Base-by-base conservation (phyloP, 2,888 invertebrate species). In the Nomada hirtipes region DNA sequence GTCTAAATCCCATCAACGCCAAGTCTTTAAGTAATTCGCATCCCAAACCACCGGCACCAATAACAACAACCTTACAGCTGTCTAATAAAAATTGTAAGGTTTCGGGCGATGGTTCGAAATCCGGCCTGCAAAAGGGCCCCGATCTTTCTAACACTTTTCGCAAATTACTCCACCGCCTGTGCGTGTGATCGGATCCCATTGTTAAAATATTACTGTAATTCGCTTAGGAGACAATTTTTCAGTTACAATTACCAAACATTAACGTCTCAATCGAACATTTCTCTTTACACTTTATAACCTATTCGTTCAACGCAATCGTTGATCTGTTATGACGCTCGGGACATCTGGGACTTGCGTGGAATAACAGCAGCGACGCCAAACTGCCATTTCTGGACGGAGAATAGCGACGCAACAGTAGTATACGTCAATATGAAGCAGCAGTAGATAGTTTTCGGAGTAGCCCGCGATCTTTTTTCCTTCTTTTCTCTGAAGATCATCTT, bases 21-120 rank as follows among this genome's bases (percentile, higher is more conserved):
- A 99, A 94, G 94, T 99, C 97, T 94, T 99, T 99, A 0, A 99
- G 95, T 36, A 99, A 94, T 94, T 99, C 99, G 95, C 99, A 99
- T 18, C 99, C 99, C 61, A 99, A 95, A 2, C 99, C 99, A 50
- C 99, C 99, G 74, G 99, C 99, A 18, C 99, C 99, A 86, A 98
- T 96, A 4, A 98, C 96, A 52, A 99, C 95, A 50, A 99, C 95
- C 94, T 97, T 97, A 93, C 98, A 98, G n/a, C 96, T 96, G 76
- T 97, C 96, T 94, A 97, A 96, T 20, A 99, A 94, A 92, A 98
- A 98, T 88, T 97, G 97, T 77, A 99, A 94, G 88, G 97, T 97
- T 92, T 98, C 98, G 1, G 97, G 93, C 0, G 98, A 97, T 0
- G 98, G 97, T 90, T 97, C 97, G 94, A 98, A 99, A 91, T 98